phyloP scores from a whole-genome alignment of 2,113 vertebrate genomes.

The Neodon shergylaensis region DNA sequence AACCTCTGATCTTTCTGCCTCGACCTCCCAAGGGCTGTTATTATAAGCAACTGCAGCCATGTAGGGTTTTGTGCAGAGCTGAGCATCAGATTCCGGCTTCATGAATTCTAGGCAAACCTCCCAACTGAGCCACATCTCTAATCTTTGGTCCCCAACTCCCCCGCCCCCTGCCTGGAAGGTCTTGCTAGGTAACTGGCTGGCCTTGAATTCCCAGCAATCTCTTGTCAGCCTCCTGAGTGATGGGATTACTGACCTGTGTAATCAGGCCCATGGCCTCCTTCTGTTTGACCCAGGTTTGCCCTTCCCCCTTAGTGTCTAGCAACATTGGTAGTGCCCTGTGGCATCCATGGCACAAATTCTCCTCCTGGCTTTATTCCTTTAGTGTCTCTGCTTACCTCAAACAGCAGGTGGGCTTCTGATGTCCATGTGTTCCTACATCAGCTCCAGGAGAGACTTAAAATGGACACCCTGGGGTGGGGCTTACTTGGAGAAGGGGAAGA shows the following conservation, averaged over 20 bases:
- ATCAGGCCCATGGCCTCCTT: not conserved
- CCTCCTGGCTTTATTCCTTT: not conserved
- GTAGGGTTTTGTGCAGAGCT: not conserved
- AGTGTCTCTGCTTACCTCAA: not conserved
- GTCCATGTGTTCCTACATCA: not conserved
- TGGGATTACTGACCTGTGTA: not conserved
- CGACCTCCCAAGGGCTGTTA: not conserved
- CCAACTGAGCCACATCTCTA: not conserved
- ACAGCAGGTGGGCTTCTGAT: not conserved
- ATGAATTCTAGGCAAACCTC: not conserved
- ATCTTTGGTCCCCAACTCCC: not conserved
- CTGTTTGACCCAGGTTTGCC: not conserved
- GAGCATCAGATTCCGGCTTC: too few relatives aligned
- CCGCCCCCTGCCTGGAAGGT: too few relatives aligned
- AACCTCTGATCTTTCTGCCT: not conserved
- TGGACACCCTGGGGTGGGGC: not conserved
- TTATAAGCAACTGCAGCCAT: not conserved
- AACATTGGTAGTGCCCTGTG: not conserved
- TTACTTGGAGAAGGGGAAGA: not conserved
- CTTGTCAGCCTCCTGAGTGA: not conserved
- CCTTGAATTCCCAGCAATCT: not conserved
- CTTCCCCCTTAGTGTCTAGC: fast-evolving
- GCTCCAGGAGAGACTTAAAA: not conserved
- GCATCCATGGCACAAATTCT: not conserved
- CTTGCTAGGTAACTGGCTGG: not conserved